phyloP scores from a whole-genome alignment of 2,113 vertebrate species.

The Ivindomyrus marchei region DNA sequence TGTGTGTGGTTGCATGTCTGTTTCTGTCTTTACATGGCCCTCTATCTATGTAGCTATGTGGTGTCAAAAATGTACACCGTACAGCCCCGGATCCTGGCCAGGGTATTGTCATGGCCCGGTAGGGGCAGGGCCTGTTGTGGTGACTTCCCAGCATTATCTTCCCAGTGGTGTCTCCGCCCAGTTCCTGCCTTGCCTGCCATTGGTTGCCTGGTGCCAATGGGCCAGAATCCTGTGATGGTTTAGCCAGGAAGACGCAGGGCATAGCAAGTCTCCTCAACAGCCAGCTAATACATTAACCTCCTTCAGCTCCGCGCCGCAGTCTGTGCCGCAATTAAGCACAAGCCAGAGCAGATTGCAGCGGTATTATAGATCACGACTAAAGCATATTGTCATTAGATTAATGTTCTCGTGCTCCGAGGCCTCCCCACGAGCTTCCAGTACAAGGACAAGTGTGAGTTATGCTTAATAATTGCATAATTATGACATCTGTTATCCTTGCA shows the following conservation, averaged over 20 bases:
- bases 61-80: background rate
- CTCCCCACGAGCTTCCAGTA: constrained; percentile 41
- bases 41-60: background rate
- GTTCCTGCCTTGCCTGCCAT: background rate
- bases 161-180: background rate
- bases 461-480: constrained; percentile 86
- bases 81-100: background rate
- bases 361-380: constrained; percentile 56
- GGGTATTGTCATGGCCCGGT: no score
- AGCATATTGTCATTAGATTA: constrained; percentile 70
- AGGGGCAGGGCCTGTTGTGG: background rate
- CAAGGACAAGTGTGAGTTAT: constrained; percentile 69
- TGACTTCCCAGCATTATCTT: background rate
- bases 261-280: constrained; percentile 37
- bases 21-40: background rate
- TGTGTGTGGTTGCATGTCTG: background rate
- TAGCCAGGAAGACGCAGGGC: constrained; percentile 29
- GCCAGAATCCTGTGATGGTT: constrained; percentile 1
- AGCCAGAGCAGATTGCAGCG: constrained; percentile 42
- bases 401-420: constrained; percentile 45
- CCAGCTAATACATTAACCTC: constrained; percentile 48
- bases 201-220: background rate
- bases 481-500: constrained; percentile 80
- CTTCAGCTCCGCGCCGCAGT: constrained; percentile 33
- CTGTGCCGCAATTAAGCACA: constrained; percentile 49